Percentiles rank a stretch among this genome's conserved stretches.
Evolutionary conservation across 1,140 invertebrate species (phyloP).

Genomic region (Ctenoplectra terminalis): DNA sequence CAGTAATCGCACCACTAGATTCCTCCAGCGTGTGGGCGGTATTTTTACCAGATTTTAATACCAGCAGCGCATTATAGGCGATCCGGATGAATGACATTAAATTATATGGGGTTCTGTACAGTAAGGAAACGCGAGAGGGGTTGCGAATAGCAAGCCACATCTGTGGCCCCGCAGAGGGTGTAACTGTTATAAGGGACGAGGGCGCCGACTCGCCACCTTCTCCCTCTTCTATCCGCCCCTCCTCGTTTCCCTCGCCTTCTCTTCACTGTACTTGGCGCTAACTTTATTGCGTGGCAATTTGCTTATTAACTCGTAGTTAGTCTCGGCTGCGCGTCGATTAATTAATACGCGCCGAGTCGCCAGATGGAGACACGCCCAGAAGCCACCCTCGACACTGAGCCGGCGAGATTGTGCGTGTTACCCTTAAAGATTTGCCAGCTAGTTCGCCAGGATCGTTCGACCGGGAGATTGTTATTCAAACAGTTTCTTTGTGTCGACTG

Average conservation of each 20-base stretch:
- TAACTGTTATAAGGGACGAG: conserved; percentile 71
- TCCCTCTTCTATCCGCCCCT: conserved; percentile 27
- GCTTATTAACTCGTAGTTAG: conserved; percentile 83
- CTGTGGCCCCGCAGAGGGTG: conserved; percentile 79
- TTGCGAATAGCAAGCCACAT: conserved; percentile 78
- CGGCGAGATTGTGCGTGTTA: conserved; percentile 61
- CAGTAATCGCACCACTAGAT: conserved; percentile 23
- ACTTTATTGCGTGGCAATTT: conserved; percentile 82
- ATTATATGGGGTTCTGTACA: conserved; percentile 71
- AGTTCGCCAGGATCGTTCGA: background rate
- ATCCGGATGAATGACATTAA: conserved; percentile 81
- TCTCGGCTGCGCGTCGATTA: conserved; percentile 81
- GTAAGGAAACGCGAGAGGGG: conserved; percentile 36
- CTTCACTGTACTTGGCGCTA: conserved; percentile 67
- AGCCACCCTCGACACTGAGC: conserved; percentile 52
- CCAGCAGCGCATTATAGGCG: conserved; percentile 73
- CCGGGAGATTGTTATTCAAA: conserved; percentile 33
- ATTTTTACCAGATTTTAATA: conserved; percentile 81
- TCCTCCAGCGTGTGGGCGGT: conserved; percentile 60
- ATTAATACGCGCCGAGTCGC: conserved; percentile 80
- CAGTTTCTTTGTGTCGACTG: conserved; percentile 16
- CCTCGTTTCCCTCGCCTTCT: conserved; percentile 53
- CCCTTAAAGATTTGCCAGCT: conserved; percentile 56
- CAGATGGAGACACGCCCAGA: conserved; percentile 80
- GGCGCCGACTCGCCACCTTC: conserved; percentile 53